A percentile compares a stretch with the other conserved stretches of the same genome.
phyloP scores from a whole-genome alignment of 2,113 vertebrate genomes.

The Dryoscopus gambensis region DNA sequence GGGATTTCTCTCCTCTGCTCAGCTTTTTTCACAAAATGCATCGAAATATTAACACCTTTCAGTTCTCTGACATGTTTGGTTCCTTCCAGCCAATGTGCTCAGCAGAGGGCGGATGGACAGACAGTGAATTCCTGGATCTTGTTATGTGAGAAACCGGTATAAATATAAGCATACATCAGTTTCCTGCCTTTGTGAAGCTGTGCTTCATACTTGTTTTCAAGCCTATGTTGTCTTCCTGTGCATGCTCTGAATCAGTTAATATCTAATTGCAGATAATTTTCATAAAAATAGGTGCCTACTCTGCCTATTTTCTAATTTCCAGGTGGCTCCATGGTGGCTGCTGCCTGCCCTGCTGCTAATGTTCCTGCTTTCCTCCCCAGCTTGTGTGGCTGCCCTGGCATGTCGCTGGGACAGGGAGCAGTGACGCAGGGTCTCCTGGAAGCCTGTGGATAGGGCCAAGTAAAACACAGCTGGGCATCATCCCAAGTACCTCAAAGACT shows the following conservation, averaged over 20 bases:
- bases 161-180: not conserved
- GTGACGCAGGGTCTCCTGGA: not conserved
- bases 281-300: not conserved
- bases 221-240: not conserved
- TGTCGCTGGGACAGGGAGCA: not conserved
- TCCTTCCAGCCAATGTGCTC: not conserved
- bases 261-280: not conserved
- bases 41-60: not conserved
- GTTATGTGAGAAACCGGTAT: not conserved
- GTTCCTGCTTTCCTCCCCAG: not conserved
- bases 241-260: not conserved
- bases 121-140: not conserved
- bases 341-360: not conserved
- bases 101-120: not conserved
- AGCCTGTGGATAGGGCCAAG: not conserved
- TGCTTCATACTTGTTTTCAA: not conserved
- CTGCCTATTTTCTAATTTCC: not conserved
- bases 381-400: not conserved
- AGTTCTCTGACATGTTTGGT: not conserved
- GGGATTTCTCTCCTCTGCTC: not conserved
- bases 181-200: not conserved
- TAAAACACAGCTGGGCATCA: not conserved
- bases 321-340: not conserved
- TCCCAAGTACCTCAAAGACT: not conserved
- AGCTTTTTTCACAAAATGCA: not conserved